Evolutionary conservation across 2,888 invertebrate species (phyloP), one percentile per base, ranked within the genome.

Genomic region (Taenaris catops): DNA sequence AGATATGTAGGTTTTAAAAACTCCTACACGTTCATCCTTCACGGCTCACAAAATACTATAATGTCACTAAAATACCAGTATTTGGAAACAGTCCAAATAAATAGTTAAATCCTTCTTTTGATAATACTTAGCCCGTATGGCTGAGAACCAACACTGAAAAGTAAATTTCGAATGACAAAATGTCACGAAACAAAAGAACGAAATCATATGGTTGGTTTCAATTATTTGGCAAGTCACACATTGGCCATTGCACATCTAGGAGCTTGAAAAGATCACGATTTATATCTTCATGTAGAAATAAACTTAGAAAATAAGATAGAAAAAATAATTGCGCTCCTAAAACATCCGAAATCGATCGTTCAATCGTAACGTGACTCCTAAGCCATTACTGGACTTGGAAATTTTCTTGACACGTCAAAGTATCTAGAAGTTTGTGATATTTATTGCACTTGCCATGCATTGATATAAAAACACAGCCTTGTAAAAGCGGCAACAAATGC

Each of bases 181-280:
- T 45, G 69, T 71, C 73, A 74, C 52, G 67, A 65, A 83, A 84
- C 80, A 84, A 84, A 65, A 75, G 81, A 83, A 81, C 44, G 40
- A 61, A 78, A 86, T 78, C 84, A 86, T 83, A 84, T 86, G 84
- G 67, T 80, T 62, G 58, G 63, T 73, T 72, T 75, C 70, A 72
- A 72, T 69, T 71, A 64, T 69, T 76, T 74, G 81, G 76, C 81
- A 78, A 78, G 80, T 71, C 73, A 67, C 62, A 68, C 63, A 72
- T 68, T 63, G 63, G 61, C 63, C 69, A 68, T 63, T 63, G 64
- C 55, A 72, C 67, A 65, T 64, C 65, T 59, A 63, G 58, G 64
- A 62, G 50, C 62, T 60, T 53, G 55, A 64, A 62, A 61, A 59
- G 62, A 73, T 48, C 59, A 75, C 68, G 63, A 66, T 63, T 63